These are phyloP conservation scores for Trichomalopsis sarcophagae DNA, from an alignment of 1,140 invertebrate genomes.

Conservation along the genomic window DNA sequence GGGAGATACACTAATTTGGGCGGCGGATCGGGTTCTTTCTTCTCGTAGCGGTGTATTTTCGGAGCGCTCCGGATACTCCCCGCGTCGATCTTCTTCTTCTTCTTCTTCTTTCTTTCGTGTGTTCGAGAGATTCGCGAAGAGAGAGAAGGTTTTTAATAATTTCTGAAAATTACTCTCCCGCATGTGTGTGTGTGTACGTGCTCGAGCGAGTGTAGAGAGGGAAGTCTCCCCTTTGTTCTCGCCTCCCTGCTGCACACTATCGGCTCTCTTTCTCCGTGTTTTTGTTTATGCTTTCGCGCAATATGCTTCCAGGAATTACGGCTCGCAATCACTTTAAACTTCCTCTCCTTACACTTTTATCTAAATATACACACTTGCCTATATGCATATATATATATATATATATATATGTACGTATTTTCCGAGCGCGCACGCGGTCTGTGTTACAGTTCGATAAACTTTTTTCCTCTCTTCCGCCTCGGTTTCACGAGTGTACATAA, in stretches of 20 bases:
- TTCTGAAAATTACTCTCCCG: background rate
- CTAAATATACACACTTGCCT: background rate
- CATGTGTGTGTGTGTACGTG: background rate
- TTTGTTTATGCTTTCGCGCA: slow-evolving; percentile 37
- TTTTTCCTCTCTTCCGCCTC: background rate
- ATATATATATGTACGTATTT: background rate
- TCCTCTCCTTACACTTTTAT: background rate
- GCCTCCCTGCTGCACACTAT: background rate
- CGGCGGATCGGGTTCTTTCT: background rate
- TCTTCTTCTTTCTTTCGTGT: background rate
- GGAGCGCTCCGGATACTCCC: background rate
- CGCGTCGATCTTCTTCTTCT: background rate
- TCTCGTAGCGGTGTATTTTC: background rate
- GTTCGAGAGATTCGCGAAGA: background rate
- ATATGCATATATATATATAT: background rate
- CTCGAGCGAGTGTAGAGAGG: background rate
- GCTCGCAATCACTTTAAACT: background rate
- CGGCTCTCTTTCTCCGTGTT: background rate
- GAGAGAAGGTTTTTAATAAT: background rate
- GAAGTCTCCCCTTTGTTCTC: background rate
- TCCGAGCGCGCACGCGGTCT: no score
- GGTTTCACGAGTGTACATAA: background rate
- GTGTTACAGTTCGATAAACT: background rate
- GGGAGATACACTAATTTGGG: background rate
- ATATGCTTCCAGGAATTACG: slow-evolving; percentile 1